Evolutionary conservation across 1,140 invertebrate species (phyloP).

Genomic region (Spodoptera litura): DNA sequence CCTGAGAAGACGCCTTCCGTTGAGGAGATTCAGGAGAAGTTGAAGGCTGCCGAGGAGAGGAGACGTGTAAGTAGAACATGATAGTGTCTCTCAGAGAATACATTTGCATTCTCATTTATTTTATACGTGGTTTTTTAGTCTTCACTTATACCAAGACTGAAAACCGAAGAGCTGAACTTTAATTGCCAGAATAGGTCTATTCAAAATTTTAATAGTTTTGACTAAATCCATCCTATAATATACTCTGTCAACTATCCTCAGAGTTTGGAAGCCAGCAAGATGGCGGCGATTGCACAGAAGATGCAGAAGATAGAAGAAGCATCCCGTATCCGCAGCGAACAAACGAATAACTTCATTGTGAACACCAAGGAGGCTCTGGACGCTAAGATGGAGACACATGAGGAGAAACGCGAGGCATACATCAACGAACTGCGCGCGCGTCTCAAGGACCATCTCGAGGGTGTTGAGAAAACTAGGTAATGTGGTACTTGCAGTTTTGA

Average conservation of each 20-base stretch:
- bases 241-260: slow-evolving; percentile 59
- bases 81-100: not conserved
- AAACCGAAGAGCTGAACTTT: too few relatives aligned
- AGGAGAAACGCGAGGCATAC: slow-evolving; percentile 95
- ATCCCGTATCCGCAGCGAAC: slow-evolving; percentile 95
- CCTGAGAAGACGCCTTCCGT: slow-evolving; percentile 90
- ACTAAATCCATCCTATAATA: not conserved
- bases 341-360: slow-evolving; percentile 93
- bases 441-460: slow-evolving; percentile 93
- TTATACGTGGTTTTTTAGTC: too few relatives aligned
- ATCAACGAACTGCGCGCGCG: slow-evolving; percentile 95
- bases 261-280: slow-evolving; percentile 94
- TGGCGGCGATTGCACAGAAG: slow-evolving; percentile 93
- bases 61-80: slow-evolving; percentile 89
- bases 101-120: not conserved
- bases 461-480: slow-evolving; percentile 92
- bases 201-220: not conserved
- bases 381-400: slow-evolving; percentile 95
- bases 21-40: slow-evolving; percentile 95
- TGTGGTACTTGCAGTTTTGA: too few relatives aligned
- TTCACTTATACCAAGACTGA: too few relatives aligned
- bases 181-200: not conserved
- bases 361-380: slow-evolving; percentile 94
- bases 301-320: slow-evolving; percentile 95
- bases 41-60: slow-evolving; percentile 96